These are phyloP conservation scores for Mustela lutreola DNA, from an alignment of 2,113 vertebrate species.

Conservation along the genomic window DNA sequence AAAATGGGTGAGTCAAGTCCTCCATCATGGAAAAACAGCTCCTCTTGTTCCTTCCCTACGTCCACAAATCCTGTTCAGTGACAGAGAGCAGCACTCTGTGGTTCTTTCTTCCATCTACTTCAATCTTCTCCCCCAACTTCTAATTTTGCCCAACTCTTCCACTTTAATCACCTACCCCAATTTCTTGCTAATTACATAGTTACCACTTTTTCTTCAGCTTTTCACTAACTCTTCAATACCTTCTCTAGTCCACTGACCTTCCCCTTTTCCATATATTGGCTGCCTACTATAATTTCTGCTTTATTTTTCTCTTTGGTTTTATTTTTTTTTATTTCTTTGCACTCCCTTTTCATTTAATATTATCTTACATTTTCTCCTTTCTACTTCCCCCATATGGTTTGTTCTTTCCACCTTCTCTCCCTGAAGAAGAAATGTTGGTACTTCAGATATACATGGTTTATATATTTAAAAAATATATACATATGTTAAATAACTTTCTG, in stretches of 20 bases:
- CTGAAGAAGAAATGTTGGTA: background rate
- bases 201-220: background rate
- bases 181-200: constrained; percentile 1
- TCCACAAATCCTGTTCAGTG: background rate
- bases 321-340: constrained; percentile 23
- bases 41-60: background rate
- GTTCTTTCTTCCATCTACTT: background rate
- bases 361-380: constrained; percentile 19
- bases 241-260: background rate
- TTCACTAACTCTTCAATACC: background rate
- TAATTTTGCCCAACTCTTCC: background rate
- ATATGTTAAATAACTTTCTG: background rate
- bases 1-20: background rate
- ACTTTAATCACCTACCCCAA: background rate
- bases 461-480: background rate
- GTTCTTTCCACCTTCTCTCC: background rate
- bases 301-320: constrained; percentile 41
- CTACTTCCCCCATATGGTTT: background rate
- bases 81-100: background rate
- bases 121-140: background rate
- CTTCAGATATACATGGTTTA: background rate
- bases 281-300: background rate
- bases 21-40: background rate
- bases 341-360: background rate
- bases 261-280: background rate